A percentile compares a stretch with the other conserved stretches of the same genome.
Conservation (phyloP, 2,888 invertebrate genomes). For the Megaustenia siamemsis region DNA sequence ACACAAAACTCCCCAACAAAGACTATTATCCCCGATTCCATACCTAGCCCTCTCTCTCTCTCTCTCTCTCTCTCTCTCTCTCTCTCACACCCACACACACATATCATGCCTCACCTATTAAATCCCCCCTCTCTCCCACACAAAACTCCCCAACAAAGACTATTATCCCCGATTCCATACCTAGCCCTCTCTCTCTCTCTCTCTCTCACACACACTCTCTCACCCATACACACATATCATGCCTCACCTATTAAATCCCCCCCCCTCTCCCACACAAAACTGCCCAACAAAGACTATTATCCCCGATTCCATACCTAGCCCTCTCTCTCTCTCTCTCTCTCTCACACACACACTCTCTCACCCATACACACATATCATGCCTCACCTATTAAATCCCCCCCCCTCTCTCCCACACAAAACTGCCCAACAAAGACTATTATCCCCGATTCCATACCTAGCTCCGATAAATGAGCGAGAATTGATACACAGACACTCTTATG, state of each 20-base stretch:
- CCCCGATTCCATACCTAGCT: background rate
- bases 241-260: no score
- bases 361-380: background rate
- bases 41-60: background rate
- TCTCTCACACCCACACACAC: background rate
- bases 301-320: no score
- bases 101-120: background rate
- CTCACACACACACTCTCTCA: background rate
- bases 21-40: no score
- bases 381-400: background rate
- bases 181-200: no score
- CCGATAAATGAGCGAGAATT: background rate
- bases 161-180: no score
- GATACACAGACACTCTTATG: background rate
- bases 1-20: no score
- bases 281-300: no score
- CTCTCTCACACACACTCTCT: background rate
- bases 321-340: background rate
- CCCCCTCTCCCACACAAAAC: no score
- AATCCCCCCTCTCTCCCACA: background rate
- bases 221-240: background rate
- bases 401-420: no score
- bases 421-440: no score
- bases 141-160: no score
- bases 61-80: background rate